phyloP scores from a whole-genome alignment of 2,797 vertebrate genomes.

The Pygocentrus nattereri region DNA sequence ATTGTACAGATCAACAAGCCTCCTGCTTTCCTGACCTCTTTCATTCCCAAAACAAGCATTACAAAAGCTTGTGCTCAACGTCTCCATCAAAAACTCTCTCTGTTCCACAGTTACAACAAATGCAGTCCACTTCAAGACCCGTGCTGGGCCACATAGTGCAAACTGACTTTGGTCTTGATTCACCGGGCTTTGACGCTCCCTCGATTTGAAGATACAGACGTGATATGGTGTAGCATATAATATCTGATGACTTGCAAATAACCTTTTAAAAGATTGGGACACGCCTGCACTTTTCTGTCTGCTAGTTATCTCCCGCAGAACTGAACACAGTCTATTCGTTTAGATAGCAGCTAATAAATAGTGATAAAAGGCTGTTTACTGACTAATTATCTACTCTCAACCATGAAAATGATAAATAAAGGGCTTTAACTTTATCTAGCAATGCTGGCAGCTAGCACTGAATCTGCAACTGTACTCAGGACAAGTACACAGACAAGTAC shows the following conservation, averaged over 20 bases:
- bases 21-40: not conserved
- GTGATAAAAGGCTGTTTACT: not conserved
- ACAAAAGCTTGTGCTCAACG: not conserved
- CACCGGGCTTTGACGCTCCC: not conserved
- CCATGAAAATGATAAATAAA: not conserved
- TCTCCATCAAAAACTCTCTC: not conserved
- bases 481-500: conserved; percentile 6
- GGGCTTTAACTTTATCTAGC: not conserved
- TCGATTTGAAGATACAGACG: not conserved
- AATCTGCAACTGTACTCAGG: not conserved
- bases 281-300: not conserved
- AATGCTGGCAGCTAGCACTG: not conserved
- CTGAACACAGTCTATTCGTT: not conserved
- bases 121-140: not conserved
- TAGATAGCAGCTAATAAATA: not conserved
- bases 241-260: not conserved
- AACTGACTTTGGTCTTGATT: too few relatives aligned
- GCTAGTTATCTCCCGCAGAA: not conserved
- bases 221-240: not conserved
- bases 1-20: not conserved
- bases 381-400: not conserved
- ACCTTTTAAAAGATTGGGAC: not conserved
- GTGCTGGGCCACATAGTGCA: too few relatives aligned
- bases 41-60: not conserved
- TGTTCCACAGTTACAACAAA: not conserved